Base-by-base conservation (phyloP, 2,888 invertebrate species). In the Chymomyza caudatula region DNA sequence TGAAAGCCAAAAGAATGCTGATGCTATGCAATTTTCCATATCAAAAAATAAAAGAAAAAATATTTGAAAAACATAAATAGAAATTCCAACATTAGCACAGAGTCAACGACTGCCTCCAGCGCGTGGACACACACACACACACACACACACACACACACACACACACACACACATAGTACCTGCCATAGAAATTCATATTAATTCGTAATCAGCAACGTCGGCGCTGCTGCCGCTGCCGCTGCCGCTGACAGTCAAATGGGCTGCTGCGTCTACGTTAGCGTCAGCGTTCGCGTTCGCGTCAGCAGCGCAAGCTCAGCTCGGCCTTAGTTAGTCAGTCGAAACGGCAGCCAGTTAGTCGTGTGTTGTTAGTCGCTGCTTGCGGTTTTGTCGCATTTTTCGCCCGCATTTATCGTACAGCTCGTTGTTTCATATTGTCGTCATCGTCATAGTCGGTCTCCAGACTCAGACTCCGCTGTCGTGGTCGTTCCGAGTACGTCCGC, bases 331-430 rank as follows among this genome's bases (percentile, higher is more conserved):
- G 79, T 77, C 75, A 74, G 85, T 84, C 71, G 71, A 70, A 65
- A 69, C 84, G 76, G 77, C 71, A 73, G 74, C 66, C 79, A 73
- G 86, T 86, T 86, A 82, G 86, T 82, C 73, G 77, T 82, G 79
- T 75, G 79, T 77, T 77, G 86, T 80, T 78, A 86, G 79, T 82
- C 84, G 76, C 69, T 71, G 86, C 63, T 67, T 60, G 67, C 78
- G 85, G 81, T 81, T 73, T 78, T 63, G 63, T 47, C 22, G 23
- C 22, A 42, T 61, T 42, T 4, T 3, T 19, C 43, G 20, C 43
- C 25, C 15, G 29, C 54, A 29, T 54, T 54, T 53, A 19, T 25
- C 19, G 6, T 19, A 52, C 23, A 11, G 13, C 8, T 25, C n/a
- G n/a, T 55, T 55, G 37, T 55, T 55, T 71, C 65, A 63, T 63